Percentiles rank a stretch among this genome's conserved stretches.
Evolutionary conservation across 1,140 invertebrate genomes (phyloP).

Genomic region (Gryllus bimaculatus): DNA sequence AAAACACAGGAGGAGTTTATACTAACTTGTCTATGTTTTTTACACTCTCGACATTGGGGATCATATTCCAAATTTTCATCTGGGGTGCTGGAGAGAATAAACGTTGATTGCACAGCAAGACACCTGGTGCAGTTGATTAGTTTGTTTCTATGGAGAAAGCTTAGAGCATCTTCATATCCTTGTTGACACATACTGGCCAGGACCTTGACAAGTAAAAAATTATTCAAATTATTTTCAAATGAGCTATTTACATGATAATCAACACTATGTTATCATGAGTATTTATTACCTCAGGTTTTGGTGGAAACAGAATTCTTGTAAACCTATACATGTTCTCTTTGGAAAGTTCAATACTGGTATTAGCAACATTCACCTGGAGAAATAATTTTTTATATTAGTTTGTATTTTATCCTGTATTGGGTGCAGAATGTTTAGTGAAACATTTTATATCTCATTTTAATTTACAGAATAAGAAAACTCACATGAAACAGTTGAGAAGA

Average conservation of each 20-base stretch:
- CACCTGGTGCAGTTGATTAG: constrained; percentile 77
- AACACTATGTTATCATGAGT: neutral
- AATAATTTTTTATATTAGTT: neutral
- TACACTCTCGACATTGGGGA: constrained; percentile 73
- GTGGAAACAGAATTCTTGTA: constrained; percentile 85
- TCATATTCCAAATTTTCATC: constrained; percentile 65
- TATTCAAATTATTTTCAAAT: too few species aligned
- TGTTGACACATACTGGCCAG: constrained; percentile 93
- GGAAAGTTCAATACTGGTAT: constrained; percentile 90
- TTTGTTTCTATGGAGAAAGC: constrained; percentile 86
- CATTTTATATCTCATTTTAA: neutral
- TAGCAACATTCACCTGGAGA: constrained; percentile 73
- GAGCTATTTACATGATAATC: too few species aligned
- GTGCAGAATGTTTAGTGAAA: neutral
- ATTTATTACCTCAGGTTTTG: constrained; percentile 63
- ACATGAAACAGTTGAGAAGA: constrained; percentile 78
- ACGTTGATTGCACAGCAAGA: constrained; percentile 71
- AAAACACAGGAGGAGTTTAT: too few species aligned
- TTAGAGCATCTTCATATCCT: constrained; percentile 91
- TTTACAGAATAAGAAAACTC: constrained; percentile 30
- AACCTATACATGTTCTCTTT: constrained; percentile 88
- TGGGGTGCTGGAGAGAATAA: constrained; percentile 58
- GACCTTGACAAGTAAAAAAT: constrained; percentile 34
- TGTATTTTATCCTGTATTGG: neutral
- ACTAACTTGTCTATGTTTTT: constrained; percentile 65